Evolutionary conservation across 2,113 vertebrate species (phyloP).

Genomic region (Platysteira castanea): DNA sequence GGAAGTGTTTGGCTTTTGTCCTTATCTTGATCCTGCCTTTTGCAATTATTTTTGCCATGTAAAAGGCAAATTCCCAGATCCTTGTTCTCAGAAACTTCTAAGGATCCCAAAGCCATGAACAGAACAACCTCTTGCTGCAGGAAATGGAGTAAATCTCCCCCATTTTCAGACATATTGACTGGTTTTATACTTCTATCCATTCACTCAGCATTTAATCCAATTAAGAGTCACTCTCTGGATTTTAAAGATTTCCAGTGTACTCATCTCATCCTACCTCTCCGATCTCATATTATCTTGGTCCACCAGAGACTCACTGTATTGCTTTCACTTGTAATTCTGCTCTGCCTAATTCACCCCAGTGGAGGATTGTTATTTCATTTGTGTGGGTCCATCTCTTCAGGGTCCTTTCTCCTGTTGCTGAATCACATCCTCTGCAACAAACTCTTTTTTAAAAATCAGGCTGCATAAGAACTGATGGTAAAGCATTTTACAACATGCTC

Average conservation of each 20-base stretch:
- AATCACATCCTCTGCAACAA: conserved; percentile 15
- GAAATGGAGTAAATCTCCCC: not conserved
- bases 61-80: conserved; percentile 13
- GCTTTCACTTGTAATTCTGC: not conserved
- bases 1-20: not conserved
- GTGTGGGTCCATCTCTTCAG: not conserved
- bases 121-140: not conserved
- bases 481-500: not conserved
- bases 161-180: not conserved
- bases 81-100: not conserved
- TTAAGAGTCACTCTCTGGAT: not conserved
- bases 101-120: not conserved
- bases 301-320: not conserved
- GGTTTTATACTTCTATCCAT: not conserved
- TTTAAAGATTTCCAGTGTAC: not conserved
- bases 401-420: not conserved
- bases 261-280: not conserved
- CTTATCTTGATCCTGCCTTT: not conserved
- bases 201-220: not conserved
- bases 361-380: not conserved
- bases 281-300: not conserved
- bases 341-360: not conserved
- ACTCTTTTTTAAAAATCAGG: not conserved
- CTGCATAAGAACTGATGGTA: not conserved
- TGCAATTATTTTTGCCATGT: conserved; percentile 3